A percentile compares a stretch with the other conserved stretches of the same genome.
Conservation (phyloP, 2,113 vertebrate genomes). For the Psittacula cyanocephala region DNA sequence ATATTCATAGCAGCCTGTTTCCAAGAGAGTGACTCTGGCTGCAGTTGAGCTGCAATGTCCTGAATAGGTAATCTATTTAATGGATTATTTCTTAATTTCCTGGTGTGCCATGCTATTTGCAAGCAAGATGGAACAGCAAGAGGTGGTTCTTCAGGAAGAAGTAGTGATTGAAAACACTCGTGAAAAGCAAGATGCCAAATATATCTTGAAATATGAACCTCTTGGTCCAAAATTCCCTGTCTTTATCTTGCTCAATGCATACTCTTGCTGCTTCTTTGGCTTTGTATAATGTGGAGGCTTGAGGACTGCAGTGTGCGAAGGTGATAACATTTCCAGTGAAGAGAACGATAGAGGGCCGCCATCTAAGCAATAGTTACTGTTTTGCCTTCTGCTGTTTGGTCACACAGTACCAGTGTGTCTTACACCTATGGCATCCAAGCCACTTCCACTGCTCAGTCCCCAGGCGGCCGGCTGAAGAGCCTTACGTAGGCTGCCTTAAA, state of each 20-base stretch:
- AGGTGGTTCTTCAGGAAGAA: not conserved
- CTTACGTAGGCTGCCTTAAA: not conserved
- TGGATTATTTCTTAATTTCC: not conserved
- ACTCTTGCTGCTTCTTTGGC: not conserved
- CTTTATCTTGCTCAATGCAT: too few species aligned
- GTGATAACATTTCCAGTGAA: not conserved
- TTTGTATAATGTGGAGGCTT: not conserved
- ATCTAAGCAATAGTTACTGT: not conserved
- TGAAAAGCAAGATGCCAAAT: not conserved
- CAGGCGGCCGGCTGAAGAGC: accelerated
- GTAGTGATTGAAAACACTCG: not conserved
- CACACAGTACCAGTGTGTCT: not conserved
- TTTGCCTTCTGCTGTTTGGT: not conserved
- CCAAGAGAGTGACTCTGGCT: not conserved
- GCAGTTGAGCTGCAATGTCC: not conserved
- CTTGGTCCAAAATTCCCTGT: not conserved
- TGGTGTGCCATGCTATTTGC: not conserved
- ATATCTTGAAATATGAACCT: not conserved
- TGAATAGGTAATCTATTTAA: not conserved
- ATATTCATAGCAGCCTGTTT: not conserved
- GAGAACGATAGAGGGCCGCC: not conserved
- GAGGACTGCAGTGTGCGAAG: not conserved
- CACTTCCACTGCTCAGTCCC: not conserved
- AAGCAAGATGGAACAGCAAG: not conserved
- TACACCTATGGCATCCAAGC: not conserved